phyloP scores from a whole-genome alignment of 2,113 vertebrate genomes.

The Sakesphorus luctuosus region DNA sequence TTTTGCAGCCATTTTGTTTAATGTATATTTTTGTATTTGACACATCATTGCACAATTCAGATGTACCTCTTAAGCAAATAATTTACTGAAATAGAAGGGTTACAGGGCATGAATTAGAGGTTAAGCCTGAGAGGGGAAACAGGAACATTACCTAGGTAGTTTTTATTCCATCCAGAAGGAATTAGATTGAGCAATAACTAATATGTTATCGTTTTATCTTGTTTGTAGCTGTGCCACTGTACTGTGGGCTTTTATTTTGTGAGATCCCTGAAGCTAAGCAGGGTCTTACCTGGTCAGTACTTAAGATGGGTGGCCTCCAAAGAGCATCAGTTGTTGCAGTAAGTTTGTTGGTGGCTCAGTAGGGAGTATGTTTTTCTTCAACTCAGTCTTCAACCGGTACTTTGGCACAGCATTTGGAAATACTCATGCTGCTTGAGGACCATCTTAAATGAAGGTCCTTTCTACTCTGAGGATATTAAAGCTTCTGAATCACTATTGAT shows the following conservation, averaged over 20 bases:
- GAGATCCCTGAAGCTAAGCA: slow-evolving; percentile 57
- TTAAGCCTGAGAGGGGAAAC: neutral
- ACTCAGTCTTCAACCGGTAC: neutral
- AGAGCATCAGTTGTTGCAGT: slow-evolving; percentile 61
- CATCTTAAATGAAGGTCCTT: slow-evolving; percentile 57
- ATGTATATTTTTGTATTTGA: neutral
- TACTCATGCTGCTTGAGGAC: neutral
- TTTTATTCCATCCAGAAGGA: neutral
- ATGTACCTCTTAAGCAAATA: neutral
- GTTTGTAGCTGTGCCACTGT: slow-evolving; percentile 60
- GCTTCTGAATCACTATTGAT: neutral
- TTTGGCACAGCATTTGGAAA: slow-evolving; percentile 38
- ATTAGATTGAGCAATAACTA: slow-evolving; percentile 32
- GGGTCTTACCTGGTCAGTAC: slow-evolving; percentile 62
- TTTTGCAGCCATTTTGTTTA: neutral
- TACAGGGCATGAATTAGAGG: neutral
- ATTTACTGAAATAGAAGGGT: neutral
- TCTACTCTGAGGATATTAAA: slow-evolving; percentile 71
- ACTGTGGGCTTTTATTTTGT: slow-evolving; percentile 63
- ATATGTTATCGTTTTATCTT: slow-evolving; percentile 49
- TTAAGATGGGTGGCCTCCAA: slow-evolving; percentile 55
- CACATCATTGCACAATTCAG: neutral
- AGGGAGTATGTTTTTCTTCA: slow-evolving; percentile 14
- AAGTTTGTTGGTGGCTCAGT: slow-evolving; percentile 26
- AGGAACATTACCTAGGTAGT: neutral